Evolutionary conservation across 1,140 invertebrate genomes (phyloP).

Genomic region (Sipha flava): DNA sequence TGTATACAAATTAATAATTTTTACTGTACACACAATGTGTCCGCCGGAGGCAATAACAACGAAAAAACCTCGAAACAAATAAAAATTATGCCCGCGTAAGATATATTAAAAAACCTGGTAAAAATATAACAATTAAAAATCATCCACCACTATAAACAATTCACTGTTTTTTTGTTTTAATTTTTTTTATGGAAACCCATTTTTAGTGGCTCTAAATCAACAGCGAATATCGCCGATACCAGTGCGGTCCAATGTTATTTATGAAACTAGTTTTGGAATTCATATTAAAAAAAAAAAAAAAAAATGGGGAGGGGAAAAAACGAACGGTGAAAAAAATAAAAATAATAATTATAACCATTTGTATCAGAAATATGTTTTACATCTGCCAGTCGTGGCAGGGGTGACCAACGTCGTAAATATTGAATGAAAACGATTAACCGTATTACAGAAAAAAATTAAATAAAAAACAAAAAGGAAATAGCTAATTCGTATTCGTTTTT

Average conservation of each 20-base stretch:
- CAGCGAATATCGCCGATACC: conserved; percentile 13
- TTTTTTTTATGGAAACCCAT: conserved; percentile 5
- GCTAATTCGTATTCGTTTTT: not conserved
- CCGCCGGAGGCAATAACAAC: conserved; percentile 1
- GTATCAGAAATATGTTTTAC: conserved; percentile 27
- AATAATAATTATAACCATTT: conserved; percentile 18
- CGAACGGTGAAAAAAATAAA: not conserved
- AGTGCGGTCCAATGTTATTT: conserved; percentile 8
- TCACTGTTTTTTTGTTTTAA: not conserved
- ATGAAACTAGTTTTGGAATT: conserved; percentile 26
- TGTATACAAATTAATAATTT: conserved; percentile 16
- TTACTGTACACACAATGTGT: not conserved
- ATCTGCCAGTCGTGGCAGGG: conserved; percentile 1
- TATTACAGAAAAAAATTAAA: not conserved
- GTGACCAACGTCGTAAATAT: conserved; percentile 14
- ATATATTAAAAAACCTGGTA: conserved; percentile 6
- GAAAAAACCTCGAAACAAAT: conserved; percentile 17
- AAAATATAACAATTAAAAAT: conserved; percentile 29
- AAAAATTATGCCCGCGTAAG: conserved; percentile 7
- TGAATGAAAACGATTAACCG: conserved; percentile 11
- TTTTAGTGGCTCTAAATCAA: conserved; percentile 30
- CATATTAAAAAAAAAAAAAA: conserved; percentile 16
- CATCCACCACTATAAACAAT: not conserved
- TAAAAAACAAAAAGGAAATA: not conserved
- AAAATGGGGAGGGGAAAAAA: not conserved